Percentiles rank a stretch among this genome's conserved stretches.
These are phyloP conservation scores for Ricordea florida DNA, from an alignment of 92 coral and sea anemone species.

Conservation along the genomic window DNA sequence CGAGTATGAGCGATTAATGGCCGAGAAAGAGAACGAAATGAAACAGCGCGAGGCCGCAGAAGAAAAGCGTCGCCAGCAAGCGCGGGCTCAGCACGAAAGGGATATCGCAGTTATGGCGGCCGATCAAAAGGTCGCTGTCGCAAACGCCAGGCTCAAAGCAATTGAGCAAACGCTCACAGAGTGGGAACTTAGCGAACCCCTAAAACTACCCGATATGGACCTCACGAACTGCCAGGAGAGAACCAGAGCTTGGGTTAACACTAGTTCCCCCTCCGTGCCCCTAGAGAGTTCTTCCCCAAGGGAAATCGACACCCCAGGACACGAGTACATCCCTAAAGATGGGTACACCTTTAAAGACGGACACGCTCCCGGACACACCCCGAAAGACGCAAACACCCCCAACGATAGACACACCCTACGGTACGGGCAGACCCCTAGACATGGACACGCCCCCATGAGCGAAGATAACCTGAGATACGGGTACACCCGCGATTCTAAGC, in stretches of 20 bases:
- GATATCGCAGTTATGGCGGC: conserved; percentile 28
- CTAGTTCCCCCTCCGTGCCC: no score
- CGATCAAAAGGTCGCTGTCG: neutral
- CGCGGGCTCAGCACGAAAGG: conserved; percentile 13
- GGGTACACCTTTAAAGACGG: neutral
- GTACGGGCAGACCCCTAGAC: no score
- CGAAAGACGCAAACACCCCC: no score
- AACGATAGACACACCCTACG: no score
- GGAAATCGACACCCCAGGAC: neutral
- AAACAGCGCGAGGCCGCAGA: conserved; percentile 24
- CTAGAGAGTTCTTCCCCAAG: no score
- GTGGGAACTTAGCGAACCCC: no score
- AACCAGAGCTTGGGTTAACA: no score
- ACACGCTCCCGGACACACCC: neutral
- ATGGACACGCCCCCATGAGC: no score
- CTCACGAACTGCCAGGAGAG: no score
- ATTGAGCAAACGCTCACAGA: conserved; percentile 4
- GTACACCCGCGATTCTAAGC: no score
- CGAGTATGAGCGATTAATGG: conserved; percentile 19
- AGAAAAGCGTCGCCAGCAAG: conserved; percentile 6
- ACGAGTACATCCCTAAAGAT: neutral
- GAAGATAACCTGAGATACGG: no score
- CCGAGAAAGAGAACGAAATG: conserved; percentile 6
- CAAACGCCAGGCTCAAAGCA: conserved; percentile 4
- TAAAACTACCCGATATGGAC: no score